phyloP scores from a whole-genome alignment of 2,113 vertebrate genomes.

The Acanthisitta chloris region DNA sequence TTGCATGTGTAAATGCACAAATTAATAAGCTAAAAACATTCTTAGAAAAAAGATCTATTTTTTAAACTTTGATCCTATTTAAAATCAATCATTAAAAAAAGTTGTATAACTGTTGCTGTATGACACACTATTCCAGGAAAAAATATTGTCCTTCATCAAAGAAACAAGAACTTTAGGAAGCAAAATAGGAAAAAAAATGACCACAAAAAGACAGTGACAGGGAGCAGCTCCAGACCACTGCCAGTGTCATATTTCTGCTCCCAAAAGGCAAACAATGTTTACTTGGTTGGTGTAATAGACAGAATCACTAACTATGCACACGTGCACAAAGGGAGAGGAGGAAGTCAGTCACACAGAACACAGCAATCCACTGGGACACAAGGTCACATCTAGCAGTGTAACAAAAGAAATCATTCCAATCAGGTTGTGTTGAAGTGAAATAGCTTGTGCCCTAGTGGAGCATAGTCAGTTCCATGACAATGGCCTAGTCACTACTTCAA shows the following conservation, averaged over 20 bases:
- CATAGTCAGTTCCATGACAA: not conserved
- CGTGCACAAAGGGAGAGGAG: conserved; percentile 6
- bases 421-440: conserved; percentile 29
- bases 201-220: conserved; percentile 44
- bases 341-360: conserved; percentile 71
- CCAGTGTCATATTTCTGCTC: conserved; percentile 49
- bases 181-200: not conserved
- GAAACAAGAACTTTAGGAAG: not conserved
- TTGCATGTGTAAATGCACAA: not conserved
- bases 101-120: not conserved
- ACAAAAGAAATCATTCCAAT: conserved; percentile 51
- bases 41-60: not conserved
- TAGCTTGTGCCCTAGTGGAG: not conserved
- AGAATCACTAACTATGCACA: conserved; percentile 68
- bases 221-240: conserved; percentile 24
- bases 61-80: not conserved
- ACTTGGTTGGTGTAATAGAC: conserved; percentile 70
- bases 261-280: conserved; percentile 63
- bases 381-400: conserved; percentile 47
- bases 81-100: not conserved
- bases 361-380: conserved; percentile 10
- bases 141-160: not conserved
- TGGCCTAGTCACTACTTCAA: not conserved
- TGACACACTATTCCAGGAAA: not conserved
- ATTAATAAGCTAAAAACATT: not conserved